phyloP scores from a whole-genome alignment of 2,888 invertebrate species.

The Agrochola litura region DNA sequence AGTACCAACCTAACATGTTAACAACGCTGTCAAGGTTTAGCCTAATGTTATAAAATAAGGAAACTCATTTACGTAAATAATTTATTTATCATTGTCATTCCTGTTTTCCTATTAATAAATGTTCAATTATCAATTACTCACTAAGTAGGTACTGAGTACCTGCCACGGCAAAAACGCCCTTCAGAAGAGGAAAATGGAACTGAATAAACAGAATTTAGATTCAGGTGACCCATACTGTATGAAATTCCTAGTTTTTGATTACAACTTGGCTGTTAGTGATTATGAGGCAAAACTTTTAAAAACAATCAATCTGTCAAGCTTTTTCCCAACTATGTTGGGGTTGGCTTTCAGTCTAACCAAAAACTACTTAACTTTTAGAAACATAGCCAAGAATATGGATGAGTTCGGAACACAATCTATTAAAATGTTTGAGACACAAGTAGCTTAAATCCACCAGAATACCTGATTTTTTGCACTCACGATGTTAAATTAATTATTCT shows the following conservation, averaged over 20 bases:
- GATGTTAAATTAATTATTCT: conserved; percentile 47
- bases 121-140: neutral
- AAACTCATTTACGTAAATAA: conserved; percentile 15
- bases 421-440: neutral
- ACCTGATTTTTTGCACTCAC: neutral
- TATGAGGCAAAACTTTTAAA: neutral
- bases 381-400: neutral
- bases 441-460: neutral
- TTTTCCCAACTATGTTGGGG: no score
- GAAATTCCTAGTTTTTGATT: neutral
- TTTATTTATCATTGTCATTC: neutral
- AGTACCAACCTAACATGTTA: conserved; percentile 4
- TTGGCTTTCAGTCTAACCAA: no score
- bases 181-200: conserved; percentile 1
- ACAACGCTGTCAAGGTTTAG: conserved; percentile 16
- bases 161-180: no score
- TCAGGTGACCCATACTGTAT: neutral
- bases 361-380: neutral
- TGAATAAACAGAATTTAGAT: neutral
- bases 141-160: neutral
- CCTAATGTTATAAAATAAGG: conserved; percentile 33
- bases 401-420: neutral
- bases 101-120: conserved; percentile 4
- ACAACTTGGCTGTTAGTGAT: neutral
- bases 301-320: neutral